Conservation (phyloP, 2,113 vertebrate species). For the Dasyurus viverrinus region DNA sequence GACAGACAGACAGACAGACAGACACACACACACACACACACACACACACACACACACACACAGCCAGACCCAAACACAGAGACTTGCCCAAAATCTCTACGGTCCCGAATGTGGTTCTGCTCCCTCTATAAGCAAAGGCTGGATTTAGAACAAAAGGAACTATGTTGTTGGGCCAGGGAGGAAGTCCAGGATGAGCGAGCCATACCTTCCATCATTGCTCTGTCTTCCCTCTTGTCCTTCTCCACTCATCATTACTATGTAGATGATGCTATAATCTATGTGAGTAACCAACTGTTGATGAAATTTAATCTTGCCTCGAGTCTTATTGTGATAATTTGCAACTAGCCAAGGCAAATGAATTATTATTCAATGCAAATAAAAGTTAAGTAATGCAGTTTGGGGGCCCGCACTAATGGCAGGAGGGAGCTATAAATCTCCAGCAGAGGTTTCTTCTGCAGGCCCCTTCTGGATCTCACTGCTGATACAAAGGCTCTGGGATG, state of each 20-base stretch:
- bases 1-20: too few species aligned
- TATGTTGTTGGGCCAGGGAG: not conserved
- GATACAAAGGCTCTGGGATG: not conserved
- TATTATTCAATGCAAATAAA: conserved; percentile 66
- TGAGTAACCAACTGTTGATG: not conserved
- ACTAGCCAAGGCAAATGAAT: conserved; percentile 24
- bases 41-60: not conserved
- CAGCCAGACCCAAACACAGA: not conserved
- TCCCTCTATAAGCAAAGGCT: not conserved
- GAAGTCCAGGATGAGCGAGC: not conserved
- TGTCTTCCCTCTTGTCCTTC: not conserved
- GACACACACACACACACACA: too few species aligned
- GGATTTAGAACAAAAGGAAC: not conserved
- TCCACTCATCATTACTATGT: not conserved
- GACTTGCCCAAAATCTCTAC: not conserved
- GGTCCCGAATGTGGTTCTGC: not conserved
- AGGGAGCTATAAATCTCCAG: not conserved
- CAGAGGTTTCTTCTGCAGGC: not conserved
- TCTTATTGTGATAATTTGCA: conserved; percentile 54
- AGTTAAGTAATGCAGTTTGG: conserved; percentile 54
- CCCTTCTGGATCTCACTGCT: not conserved
- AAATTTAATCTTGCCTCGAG: conserved; percentile 48
- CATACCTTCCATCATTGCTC: not conserved
- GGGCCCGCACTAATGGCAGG: conserved; percentile 1
- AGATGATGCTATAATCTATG: not conserved